These are phyloP conservation scores for Dreissena polymorpha DNA, from an alignment of 1,140 invertebrate species.

Conservation along the genomic window DNA sequence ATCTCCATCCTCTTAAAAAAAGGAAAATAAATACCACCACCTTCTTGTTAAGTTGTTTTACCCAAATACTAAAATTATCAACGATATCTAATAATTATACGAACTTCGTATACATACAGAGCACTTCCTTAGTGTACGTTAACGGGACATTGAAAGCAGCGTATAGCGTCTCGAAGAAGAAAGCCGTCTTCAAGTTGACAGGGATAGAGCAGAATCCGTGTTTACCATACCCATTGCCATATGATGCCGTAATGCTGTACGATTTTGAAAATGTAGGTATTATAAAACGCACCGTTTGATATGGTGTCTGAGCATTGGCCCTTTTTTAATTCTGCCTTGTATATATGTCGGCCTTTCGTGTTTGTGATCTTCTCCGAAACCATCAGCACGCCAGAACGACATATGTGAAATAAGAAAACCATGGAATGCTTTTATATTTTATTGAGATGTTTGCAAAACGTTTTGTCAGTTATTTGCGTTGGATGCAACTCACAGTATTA, in stretches of 20 bases:
- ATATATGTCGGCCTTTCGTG: not conserved
- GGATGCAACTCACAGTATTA: not conserved
- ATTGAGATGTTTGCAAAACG: no score
- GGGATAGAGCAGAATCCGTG: constrained; percentile 29
- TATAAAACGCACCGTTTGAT: not conserved
- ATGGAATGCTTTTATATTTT: no score
- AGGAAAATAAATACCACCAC: no score
- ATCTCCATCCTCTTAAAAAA: no score
- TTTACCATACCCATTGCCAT: constrained; percentile 27
- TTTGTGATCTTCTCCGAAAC: no score
- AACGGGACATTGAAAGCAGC: constrained; percentile 30
- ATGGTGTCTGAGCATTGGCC: not conserved
- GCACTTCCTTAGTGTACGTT: constrained; percentile 30
- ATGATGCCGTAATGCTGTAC: constrained; percentile 19
- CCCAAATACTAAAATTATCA: no score
- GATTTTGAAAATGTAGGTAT: constrained; percentile 45
- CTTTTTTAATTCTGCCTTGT: not conserved
- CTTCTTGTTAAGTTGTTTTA: no score
- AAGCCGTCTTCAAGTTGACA: constrained; percentile 21
- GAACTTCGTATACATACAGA: not conserved
- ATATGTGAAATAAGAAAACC: no score
- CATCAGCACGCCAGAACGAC: no score
- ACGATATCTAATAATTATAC: no score
- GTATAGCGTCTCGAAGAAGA: constrained; percentile 30
- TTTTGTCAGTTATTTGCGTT: not conserved